Conservation (phyloP, 92 coral and sea anemone genomes). For the Siderastrea siderea region DNA sequence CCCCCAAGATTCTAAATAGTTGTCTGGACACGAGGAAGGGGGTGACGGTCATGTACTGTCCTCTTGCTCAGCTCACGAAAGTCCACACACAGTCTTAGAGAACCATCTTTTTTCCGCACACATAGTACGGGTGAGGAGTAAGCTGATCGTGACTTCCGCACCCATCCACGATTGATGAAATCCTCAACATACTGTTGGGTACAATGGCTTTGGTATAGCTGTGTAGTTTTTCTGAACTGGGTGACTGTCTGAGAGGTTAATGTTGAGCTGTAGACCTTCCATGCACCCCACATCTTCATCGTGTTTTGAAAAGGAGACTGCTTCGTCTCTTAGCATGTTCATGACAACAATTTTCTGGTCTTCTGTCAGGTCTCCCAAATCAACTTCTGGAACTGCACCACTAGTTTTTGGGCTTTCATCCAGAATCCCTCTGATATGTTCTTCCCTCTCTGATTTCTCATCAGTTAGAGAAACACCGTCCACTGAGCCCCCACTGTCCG, state of each 20-base stretch:
- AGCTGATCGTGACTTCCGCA: background rate
- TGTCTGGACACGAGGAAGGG: too few relatives aligned
- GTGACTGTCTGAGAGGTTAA: slow-evolving; percentile 16
- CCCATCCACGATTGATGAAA: slow-evolving; percentile 27
- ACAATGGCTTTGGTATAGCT: background rate
- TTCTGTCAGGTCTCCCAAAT: slow-evolving; percentile 33
- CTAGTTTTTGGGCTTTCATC: background rate
- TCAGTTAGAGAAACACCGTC: background rate
- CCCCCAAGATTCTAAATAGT: too few relatives aligned
- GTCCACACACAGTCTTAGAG: slow-evolving; percentile 21
- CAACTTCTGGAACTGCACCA: slow-evolving; percentile 19
- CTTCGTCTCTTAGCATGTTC: background rate
- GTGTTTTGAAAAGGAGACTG: too few relatives aligned
- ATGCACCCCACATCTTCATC: background rate
- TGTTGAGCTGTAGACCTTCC: slow-evolving; percentile 21
- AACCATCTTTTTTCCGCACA: slow-evolving; percentile 34
- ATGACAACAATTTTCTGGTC: slow-evolving; percentile 37
- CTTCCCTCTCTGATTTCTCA: background rate
- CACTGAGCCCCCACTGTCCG: background rate
- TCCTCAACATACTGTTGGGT: slow-evolving; percentile 15
- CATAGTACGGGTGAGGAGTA: slow-evolving; percentile 17
- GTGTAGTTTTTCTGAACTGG: slow-evolving; percentile 40
- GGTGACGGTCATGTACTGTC: too few relatives aligned
- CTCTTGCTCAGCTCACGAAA: too few relatives aligned
- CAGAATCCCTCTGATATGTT: background rate